Evolutionary conservation across 2,113 vertebrate genomes (phyloP), one percentile per base, ranked within the genome.

Genomic region (Heterocephalus glaber): DNA sequence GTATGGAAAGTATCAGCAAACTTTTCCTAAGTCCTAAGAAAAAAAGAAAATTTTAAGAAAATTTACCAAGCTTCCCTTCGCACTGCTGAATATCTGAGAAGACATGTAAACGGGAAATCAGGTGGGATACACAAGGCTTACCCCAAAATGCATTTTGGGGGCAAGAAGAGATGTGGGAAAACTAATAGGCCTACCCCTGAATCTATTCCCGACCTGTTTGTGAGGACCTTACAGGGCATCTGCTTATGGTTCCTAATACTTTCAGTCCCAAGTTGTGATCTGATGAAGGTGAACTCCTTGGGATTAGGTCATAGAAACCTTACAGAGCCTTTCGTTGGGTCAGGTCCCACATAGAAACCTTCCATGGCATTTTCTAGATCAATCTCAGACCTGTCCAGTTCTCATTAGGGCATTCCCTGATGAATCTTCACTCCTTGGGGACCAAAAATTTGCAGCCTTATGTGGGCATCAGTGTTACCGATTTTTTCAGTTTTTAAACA

Each of bases 11-110:
- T 6, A 76, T 76, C 12, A 5, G 4, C 24, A 47, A 76, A 76
- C 5, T 76, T 76, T 76, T 30, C 9, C 9, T 9, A 49, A 9
- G 68, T 24, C 80, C 76, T 68, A n/a, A n/a, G 95, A 99, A 49
- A 49, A 49, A 49, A 49, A 5, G 9, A 49, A 49, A 49, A 49
- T 49, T 49, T 49, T 49, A 11, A 76, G 72, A 76, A 76, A 47
- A 49, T 16, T 16, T 30, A 30, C 41, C 11, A 1, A 30, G 24
- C 44, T 47, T 72, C 38, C 26, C 22, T 72, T 76, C 47, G 12
- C 72, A 30, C 14, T 76, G 72, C 26, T 30, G 13, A 16, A 47
- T 76, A 16, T 76, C 44, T 17, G 26, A 76, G 72, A 76, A 76
- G 6, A 6, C 72, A 76, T 30, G 12, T 5, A 47, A 47, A 76